Percentiles rank a stretch among this genome's conserved stretches.
Conservation (phyloP, 2,888 invertebrate genomes). For the Nycteola revayana region DNA sequence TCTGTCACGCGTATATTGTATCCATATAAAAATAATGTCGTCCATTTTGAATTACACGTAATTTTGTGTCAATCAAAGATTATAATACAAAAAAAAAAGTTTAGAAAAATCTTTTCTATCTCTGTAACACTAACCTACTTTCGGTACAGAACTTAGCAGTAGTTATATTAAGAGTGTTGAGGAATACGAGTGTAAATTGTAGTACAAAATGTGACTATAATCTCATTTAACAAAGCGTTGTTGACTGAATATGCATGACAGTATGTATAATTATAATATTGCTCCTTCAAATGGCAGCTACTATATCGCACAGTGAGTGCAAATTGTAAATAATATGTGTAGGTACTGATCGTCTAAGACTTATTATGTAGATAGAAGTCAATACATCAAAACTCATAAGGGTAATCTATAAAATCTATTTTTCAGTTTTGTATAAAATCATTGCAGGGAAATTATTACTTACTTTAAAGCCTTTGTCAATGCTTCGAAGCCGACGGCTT, state of each 20-base stretch:
- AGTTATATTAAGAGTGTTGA: slow-evolving; percentile 22
- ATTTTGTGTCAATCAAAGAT: slow-evolving; percentile 34
- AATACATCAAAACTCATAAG: slow-evolving; percentile 39
- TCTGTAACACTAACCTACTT: slow-evolving; percentile 26
- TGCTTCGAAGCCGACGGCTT: too few species aligned
- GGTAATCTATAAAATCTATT: slow-evolving; percentile 11
- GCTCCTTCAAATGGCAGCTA: slow-evolving; percentile 76
- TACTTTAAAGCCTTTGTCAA: too few species aligned
- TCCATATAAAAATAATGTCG: slow-evolving; percentile 30
- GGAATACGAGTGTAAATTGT: slow-evolving; percentile 50
- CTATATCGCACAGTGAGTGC: slow-evolving; percentile 51
- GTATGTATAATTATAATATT: slow-evolving; percentile 29
- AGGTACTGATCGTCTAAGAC: slow-evolving; percentile 67
- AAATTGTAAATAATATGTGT: slow-evolving; percentile 70
- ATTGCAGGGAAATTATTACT: slow-evolving; percentile 3
- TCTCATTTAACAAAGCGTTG: slow-evolving; percentile 48
- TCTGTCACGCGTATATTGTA: slow-evolving; percentile 26
- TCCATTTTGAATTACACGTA: slow-evolving; percentile 30
- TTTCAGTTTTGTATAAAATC: slow-evolving; percentile 23
- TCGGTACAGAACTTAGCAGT: slow-evolving; percentile 28
- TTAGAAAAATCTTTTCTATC: slow-evolving; percentile 34
- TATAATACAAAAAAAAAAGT: slow-evolving; percentile 27
- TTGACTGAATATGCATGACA: slow-evolving; percentile 53
- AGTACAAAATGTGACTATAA: slow-evolving; percentile 79
- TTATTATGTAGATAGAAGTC: slow-evolving; percentile 66